Conservation (phyloP, 2,888 invertebrate genomes). For the Metellina segmentata region DNA sequence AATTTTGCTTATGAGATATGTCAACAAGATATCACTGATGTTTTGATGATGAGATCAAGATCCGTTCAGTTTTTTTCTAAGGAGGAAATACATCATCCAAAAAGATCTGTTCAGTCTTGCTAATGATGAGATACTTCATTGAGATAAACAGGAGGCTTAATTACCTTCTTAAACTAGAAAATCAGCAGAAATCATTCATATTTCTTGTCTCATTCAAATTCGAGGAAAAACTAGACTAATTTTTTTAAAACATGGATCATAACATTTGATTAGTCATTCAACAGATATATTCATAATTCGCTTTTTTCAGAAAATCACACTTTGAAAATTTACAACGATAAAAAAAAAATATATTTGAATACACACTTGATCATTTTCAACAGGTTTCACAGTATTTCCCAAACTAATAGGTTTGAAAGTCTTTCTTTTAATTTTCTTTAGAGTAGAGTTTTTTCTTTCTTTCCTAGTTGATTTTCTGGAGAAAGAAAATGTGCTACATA, state of each 20-base stretch:
- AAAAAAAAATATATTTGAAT: neutral
- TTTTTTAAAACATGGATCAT: neutral
- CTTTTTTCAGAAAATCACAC: neutral
- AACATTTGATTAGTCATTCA: neutral
- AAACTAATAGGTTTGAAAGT: neutral
- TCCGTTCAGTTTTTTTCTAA: too few species aligned
- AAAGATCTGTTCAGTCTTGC: too few species aligned
- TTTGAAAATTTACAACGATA: neutral
- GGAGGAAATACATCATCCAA: too few species aligned
- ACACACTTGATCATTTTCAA: neutral
- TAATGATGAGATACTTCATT: too few species aligned
- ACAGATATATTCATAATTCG: neutral
- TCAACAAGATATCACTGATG: too few species aligned
- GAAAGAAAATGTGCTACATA: too few species aligned
- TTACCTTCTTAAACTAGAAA: too few species aligned
- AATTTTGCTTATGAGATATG: too few species aligned
- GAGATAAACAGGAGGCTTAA: too few species aligned
- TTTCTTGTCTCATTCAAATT: neutral
- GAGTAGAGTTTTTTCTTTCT: neutral
- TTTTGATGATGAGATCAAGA: too few species aligned
- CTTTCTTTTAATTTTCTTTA: slow-evolving; percentile 6
- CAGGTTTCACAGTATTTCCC: neutral
- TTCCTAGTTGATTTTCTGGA: too few species aligned
- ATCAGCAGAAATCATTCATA: too few species aligned
- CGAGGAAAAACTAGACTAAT: neutral